A percentile compares a stretch with the other conserved stretches of the same genome.
These are phyloP conservation scores for Alectoris magna DNA, from an alignment of 2,797 vertebrate genomes.

Conservation along the genomic window DNA sequence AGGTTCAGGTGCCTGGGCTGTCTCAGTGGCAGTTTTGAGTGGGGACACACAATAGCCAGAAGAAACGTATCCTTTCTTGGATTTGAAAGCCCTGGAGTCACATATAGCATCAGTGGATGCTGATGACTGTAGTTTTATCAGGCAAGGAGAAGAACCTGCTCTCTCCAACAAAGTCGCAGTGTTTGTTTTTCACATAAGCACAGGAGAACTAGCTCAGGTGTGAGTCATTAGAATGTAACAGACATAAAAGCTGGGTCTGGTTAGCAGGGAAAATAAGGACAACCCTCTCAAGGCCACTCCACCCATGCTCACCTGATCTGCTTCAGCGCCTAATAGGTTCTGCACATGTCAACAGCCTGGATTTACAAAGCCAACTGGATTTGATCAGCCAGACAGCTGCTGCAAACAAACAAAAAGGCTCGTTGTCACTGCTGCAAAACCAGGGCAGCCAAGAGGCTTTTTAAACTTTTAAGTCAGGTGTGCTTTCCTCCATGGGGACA, in stretches of 20 bases:
- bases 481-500: not conserved
- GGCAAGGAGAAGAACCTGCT: not conserved
- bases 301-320: not conserved
- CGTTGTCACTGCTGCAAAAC: not conserved
- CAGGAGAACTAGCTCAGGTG: not conserved
- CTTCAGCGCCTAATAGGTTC: not conserved
- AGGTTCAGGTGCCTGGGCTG: not conserved
- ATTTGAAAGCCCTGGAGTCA: not conserved
- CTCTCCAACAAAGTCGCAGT: not conserved
- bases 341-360: not conserved
- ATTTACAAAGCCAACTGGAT: not conserved
- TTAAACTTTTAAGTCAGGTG: not conserved
- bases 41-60: not conserved
- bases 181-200: slow-evolving; percentile 44
- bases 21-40: not conserved
- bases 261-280: not conserved
- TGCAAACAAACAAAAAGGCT: not conserved
- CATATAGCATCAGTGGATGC: rapidly evolving
- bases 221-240: not conserved
- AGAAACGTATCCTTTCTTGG: not conserved
- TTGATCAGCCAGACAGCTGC: not conserved
- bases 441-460: rapidly evolving
- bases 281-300: not conserved
- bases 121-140: not conserved
- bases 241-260: not conserved